Evolutionary conservation across 1,140 invertebrate species (phyloP).

Genomic region (Acromyrmex charruanus): DNA sequence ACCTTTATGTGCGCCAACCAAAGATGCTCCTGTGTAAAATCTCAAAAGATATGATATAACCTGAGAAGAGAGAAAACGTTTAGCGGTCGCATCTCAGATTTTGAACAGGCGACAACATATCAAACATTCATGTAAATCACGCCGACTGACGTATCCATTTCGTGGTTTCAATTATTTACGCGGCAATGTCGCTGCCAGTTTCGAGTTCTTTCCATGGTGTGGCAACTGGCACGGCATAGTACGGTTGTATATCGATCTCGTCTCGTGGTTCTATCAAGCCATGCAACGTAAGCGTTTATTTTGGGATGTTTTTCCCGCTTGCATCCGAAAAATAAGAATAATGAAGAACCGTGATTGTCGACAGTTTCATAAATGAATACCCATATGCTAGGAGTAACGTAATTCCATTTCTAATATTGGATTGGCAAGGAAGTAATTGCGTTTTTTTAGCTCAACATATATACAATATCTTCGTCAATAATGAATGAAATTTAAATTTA

Average conservation of each 20-base stretch:
- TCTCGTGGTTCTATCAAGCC: conserved; percentile 55
- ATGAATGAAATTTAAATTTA: too few species aligned
- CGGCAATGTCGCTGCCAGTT: conserved; percentile 30
- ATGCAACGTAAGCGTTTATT: conserved; percentile 57
- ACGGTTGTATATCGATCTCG: conserved; percentile 62
- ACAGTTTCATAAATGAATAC: conserved; percentile 50
- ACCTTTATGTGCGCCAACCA: neutral
- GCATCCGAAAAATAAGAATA: conserved; percentile 44
- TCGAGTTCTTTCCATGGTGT: conserved; percentile 40
- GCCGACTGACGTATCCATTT: conserved; percentile 72
- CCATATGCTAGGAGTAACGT: conserved; percentile 16
- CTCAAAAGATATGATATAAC: conserved; percentile 7
- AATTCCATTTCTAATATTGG: neutral
- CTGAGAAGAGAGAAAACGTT: conserved; percentile 35
- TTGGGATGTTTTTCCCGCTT: conserved; percentile 24
- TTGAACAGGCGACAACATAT: conserved; percentile 62
- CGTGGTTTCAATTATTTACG: conserved; percentile 72
- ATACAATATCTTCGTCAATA: too few species aligned
- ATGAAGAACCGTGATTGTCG: conserved; percentile 49
- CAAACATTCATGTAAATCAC: conserved; percentile 74
- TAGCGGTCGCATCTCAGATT: conserved; percentile 45
- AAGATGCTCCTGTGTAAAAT: neutral
- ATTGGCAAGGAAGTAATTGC: too few species aligned
- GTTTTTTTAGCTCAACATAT: too few species aligned
- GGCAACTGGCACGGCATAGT: conserved; percentile 4